These are phyloP conservation scores for Drosophila affinis DNA, from an alignment of 2,888 invertebrate genomes.

Conservation along the genomic window DNA sequence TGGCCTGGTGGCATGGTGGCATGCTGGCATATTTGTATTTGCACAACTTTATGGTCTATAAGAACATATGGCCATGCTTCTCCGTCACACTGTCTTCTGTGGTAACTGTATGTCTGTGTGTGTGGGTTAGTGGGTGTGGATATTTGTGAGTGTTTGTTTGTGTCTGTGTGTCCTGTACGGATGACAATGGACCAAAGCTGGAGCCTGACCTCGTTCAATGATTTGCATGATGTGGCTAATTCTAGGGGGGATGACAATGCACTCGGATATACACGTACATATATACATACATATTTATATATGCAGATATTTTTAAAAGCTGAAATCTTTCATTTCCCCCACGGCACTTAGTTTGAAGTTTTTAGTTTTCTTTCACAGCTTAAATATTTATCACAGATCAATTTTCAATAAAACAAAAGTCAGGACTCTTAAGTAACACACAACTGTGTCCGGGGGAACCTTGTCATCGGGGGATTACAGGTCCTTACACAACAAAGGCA, in stretches of 20 bases:
- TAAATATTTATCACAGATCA: background rate
- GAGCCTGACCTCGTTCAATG: conserved; percentile 32
- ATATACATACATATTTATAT: background rate
- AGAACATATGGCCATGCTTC: conserved; percentile 35
- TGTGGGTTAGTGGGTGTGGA: background rate
- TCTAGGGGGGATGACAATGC: background rate
- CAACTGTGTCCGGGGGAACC: background rate
- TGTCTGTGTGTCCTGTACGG: conserved; percentile 12
- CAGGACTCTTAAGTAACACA: background rate
- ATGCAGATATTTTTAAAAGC: background rate
- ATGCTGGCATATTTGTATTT: conserved; percentile 41
- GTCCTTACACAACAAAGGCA: conserved; percentile 11
- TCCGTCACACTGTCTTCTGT: background rate
- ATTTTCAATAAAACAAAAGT: background rate
- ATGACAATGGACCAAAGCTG: conserved; percentile 28
- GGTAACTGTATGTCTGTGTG: background rate
- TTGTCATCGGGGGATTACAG: conserved; percentile 6
- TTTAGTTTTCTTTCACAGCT: background rate
- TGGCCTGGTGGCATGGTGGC: conserved; percentile 50
- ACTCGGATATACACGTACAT: background rate
- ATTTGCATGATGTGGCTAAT: conserved; percentile 21
- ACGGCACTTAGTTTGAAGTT: too few relatives aligned
- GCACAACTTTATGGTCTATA: conserved; percentile 44
- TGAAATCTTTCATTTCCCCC: background rate
- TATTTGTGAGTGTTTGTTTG: conserved; percentile 8